Conservation (phyloP, 2,888 invertebrate genomes). For the Perizoma affinitatum region DNA sequence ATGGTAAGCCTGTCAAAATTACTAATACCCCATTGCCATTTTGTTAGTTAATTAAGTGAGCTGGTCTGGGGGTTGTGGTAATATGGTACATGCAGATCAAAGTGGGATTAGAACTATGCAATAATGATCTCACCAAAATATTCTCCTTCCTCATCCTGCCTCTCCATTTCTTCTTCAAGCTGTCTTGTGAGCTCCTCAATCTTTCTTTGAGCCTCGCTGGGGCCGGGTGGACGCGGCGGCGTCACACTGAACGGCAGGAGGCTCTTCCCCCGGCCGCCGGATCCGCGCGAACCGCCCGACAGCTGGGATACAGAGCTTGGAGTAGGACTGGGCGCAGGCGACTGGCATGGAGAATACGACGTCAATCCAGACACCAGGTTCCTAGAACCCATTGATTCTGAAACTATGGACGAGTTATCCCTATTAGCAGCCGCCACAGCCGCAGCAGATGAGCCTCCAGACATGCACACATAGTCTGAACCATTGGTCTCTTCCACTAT, state of each 20-base stretch:
- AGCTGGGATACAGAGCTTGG: slow-evolving; percentile 85
- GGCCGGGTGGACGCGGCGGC: slow-evolving; percentile 93
- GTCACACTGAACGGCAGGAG: slow-evolving; percentile 94
- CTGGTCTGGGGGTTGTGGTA: too few relatives aligned
- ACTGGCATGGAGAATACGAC: slow-evolving; percentile 80
- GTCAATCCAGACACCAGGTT: slow-evolving; percentile 74
- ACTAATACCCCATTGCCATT: too few relatives aligned
- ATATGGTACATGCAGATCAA: too few relatives aligned
- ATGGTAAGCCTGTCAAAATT: too few relatives aligned
- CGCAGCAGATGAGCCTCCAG: slow-evolving; percentile 86
- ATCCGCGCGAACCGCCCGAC: slow-evolving; percentile 85
- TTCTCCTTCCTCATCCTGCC: slow-evolving; percentile 97
- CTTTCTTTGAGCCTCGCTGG: slow-evolving; percentile 96
- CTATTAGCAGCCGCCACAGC: slow-evolving; percentile 73
- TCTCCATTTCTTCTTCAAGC: slow-evolving; percentile 97
- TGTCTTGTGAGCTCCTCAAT: slow-evolving; percentile 96
- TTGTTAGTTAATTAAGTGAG: too few relatives aligned
- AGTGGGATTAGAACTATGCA: too few relatives aligned
- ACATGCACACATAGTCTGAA: slow-evolving; percentile 93
- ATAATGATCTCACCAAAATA: slow-evolving; percentile 91
- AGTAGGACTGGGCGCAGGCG: slow-evolving; percentile 86
- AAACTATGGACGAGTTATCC: slow-evolving; percentile 69
- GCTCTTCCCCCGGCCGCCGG: slow-evolving; percentile 85
- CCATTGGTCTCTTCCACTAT: slow-evolving; percentile 89
- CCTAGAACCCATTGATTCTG: slow-evolving; percentile 69